These are phyloP conservation scores for Pelochelys cantorii DNA, from an alignment of 2,797 vertebrate genomes.

Conservation along the genomic window DNA sequence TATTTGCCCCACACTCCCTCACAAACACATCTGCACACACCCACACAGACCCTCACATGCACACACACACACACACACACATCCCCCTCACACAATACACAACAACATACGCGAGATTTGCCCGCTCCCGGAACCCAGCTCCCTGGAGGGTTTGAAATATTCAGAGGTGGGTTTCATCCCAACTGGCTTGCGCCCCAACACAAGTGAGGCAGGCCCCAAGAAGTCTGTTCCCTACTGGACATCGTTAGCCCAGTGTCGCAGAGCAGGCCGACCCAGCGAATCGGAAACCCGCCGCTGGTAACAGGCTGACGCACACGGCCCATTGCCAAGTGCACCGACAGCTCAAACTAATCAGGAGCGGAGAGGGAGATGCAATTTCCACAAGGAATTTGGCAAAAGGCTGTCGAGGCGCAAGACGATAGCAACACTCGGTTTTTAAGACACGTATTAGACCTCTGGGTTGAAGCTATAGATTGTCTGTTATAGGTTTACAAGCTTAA, in stretches of 20 bases:
- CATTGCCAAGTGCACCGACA: accelerated
- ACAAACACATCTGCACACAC: too few relatives aligned
- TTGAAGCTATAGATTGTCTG: neutral
- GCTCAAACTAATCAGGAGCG: neutral
- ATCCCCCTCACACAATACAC: too few relatives aligned
- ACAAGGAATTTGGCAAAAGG: accelerated
- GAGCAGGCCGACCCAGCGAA: too few relatives aligned
- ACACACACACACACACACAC: too few relatives aligned
- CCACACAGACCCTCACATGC: too few relatives aligned
- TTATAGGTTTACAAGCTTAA: neutral
- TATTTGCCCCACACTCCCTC: too few relatives aligned
- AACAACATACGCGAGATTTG: neutral
- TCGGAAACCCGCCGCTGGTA: neutral
- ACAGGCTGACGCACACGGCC: neutral
- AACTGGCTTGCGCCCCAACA: accelerated
- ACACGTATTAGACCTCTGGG: neutral
- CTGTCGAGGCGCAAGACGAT: accelerated
- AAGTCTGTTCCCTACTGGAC: neutral
- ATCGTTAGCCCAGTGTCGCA: neutral
- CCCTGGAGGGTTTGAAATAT: accelerated
- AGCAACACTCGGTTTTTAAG: neutral
- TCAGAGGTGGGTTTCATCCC: accelerated
- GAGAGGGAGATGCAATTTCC: neutral
- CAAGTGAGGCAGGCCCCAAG: neutral
- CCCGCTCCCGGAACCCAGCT: neutral